phyloP scores from a whole-genome alignment of 2,888 invertebrate genomes.

The Scaptomyza reducta region DNA sequence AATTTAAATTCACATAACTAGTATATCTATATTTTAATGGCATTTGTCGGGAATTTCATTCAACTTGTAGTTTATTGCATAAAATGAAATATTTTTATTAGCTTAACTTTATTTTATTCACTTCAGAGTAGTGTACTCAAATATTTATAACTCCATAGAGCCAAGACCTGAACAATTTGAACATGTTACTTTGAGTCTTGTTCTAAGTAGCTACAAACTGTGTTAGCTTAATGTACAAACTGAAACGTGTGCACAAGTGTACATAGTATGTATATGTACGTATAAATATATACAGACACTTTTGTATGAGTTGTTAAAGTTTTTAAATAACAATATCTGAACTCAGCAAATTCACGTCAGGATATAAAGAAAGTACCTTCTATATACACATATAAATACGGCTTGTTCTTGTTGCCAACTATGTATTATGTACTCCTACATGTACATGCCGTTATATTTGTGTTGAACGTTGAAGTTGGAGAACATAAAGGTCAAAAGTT shows the following conservation, averaged over 20 bases:
- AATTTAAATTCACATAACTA: no score
- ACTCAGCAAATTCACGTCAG: conserved; percentile 49
- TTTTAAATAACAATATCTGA: conserved; percentile 58
- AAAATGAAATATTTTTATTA: background rate
- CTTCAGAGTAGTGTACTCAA: background rate
- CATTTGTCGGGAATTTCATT: no score
- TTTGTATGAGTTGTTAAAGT: conserved; percentile 38
- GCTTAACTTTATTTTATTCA: background rate
- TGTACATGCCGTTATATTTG: conserved; percentile 26
- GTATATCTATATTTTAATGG: no score
- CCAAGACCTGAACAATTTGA: background rate
- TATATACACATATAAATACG: conserved; percentile 4
- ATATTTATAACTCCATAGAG: conserved; percentile 9
- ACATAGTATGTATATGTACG: background rate
- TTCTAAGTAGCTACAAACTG: conserved; percentile 13
- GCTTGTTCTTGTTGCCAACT: conserved; percentile 2
- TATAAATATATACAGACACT: background rate
- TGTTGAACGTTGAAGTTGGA: conserved; percentile 41
- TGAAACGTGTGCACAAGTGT: conserved; percentile 3
- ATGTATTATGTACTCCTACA: conserved; percentile 7
- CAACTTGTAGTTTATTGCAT: background rate
- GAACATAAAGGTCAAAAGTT: conserved; percentile 79
- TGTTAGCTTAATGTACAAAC: conserved; percentile 9
- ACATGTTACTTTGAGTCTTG: conserved; percentile 3
- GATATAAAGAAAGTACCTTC: conserved; percentile 61